Base-by-base conservation (phyloP, 23 tunicate species). In the Trididemnum clinides region DNA sequence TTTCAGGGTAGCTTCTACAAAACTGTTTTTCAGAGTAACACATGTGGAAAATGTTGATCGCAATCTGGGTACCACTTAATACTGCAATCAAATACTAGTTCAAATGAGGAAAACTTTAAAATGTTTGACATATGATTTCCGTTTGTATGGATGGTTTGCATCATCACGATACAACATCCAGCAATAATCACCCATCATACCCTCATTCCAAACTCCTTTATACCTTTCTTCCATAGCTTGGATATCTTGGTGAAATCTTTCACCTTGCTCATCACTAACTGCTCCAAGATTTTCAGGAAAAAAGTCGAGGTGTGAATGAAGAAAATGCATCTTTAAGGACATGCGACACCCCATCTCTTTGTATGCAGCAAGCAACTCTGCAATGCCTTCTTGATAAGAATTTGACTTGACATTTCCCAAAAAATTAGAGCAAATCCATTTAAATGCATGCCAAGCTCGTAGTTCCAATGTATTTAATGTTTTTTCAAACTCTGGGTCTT, bases 141-240 rank as follows among this genome's bases (percentile, higher is more conserved):
- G 22, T 66, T 66, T 66, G 75, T 66, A 66, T 29, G 75, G 37
- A 66, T 66, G 37, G 75, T 30, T 66, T 31, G 75, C 37, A 59
- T 59, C 37, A 66, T 66, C 75, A 66, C 75, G n/a, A 37, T 66
- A 28, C 75, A 66, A 32, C 75, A 66, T 66, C 75, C 75, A 66
- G 75, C 75, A 66, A 66, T 29, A 29, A 66, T 66, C 75, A 66
- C 75, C 37, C 75, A 66, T 66, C 37, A 66, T 66, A 29, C 75
- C 75, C 37, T 66, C 37, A 66, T 66, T 66, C 75, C 75, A 66
- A 66, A 29, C 75, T 66, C 75, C 36, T 66, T 66, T 66, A 30
- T 66, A 29, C 75, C 75, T 66, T 66, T 66, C 37, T 66, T 66
- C 75, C 75, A 66, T 31, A 29, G 75, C 36, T 66, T 66, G 75